phyloP scores from a whole-genome alignment of 2,888 invertebrate species.

The Cartodere bifasciata region DNA sequence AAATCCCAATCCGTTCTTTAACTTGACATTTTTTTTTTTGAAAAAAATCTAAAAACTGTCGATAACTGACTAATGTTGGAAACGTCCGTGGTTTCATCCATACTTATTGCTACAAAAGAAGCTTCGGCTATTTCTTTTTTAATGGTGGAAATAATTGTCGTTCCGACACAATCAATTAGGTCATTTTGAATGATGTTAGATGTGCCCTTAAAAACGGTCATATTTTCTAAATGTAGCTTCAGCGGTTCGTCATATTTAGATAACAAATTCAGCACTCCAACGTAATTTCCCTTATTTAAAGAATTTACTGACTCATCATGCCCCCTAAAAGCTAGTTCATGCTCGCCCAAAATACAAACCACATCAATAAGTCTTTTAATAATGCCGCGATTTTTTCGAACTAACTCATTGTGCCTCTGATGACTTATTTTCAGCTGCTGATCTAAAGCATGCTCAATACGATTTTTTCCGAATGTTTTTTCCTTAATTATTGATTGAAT shows the following conservation, averaged over 20 bases:
- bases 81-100: constrained; percentile 19
- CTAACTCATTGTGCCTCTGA: no score
- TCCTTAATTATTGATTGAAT: background rate
- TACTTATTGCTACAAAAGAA: constrained; percentile 14
- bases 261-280: background rate
- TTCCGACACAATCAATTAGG: constrained; percentile 12
- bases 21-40: constrained; percentile 5
- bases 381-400: constrained; percentile 3
- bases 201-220: constrained; percentile 8
- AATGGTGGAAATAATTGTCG: constrained; percentile 11
- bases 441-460: background rate
- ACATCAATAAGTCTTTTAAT: constrained; percentile 3
- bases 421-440: background rate
- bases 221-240: constrained; percentile 3
- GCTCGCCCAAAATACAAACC: constrained; percentile 8
- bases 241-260: constrained; percentile 2
- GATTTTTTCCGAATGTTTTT: constrained; percentile 2
- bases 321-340: constrained; percentile 10
- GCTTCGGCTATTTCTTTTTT: constrained; percentile 12
- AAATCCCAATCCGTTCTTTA: constrained; percentile 20
- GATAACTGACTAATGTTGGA: constrained; percentile 15
- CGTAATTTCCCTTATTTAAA: constrained; percentile 1
- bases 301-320: no score
- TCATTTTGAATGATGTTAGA: constrained; percentile 19
- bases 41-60: constrained; percentile 15